Evolutionary conservation across 2,797 vertebrate species (phyloP).

Genomic region (Capromys pilorides): DNA sequence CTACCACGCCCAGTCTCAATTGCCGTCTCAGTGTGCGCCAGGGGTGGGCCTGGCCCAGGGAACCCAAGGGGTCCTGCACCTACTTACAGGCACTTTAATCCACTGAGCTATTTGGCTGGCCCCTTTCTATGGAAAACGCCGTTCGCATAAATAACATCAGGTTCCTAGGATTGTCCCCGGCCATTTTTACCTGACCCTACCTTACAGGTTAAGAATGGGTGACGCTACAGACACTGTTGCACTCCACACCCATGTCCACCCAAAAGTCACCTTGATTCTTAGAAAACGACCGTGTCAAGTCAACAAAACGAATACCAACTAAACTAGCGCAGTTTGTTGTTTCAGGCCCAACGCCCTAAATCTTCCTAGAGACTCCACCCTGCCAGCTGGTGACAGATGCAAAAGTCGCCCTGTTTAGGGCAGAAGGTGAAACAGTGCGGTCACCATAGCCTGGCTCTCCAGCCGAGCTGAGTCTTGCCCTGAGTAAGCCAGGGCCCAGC

Average conservation of each 20-base stretch:
- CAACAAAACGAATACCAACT: not conserved
- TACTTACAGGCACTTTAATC: too few species aligned
- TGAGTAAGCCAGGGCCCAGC: conserved; percentile 73
- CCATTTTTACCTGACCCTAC: not conserved
- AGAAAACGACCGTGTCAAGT: not conserved
- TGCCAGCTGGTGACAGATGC: not conserved
- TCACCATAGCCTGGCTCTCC: conserved; percentile 6
- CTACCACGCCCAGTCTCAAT: too few species aligned
- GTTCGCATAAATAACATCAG: not conserved
- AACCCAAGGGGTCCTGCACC: too few species aligned
- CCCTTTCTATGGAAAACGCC: not conserved
- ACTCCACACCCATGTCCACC: too few species aligned
- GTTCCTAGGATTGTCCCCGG: not conserved
- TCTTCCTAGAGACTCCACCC: not conserved
- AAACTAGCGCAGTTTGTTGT: not conserved
- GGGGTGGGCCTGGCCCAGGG: too few species aligned
- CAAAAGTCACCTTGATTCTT: not conserved
- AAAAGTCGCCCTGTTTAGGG: not conserved
- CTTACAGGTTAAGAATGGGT: not conserved
- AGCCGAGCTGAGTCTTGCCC: conserved; percentile 54
- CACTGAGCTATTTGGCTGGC: too few species aligned
- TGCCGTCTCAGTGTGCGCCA: too few species aligned
- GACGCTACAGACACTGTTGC: not conserved
- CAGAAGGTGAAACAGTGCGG: conserved; percentile 54
- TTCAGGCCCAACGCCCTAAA: not conserved